Conservation (phyloP, 92 coral and sea anemone genomes). For the Heteractis magnifica region DNA sequence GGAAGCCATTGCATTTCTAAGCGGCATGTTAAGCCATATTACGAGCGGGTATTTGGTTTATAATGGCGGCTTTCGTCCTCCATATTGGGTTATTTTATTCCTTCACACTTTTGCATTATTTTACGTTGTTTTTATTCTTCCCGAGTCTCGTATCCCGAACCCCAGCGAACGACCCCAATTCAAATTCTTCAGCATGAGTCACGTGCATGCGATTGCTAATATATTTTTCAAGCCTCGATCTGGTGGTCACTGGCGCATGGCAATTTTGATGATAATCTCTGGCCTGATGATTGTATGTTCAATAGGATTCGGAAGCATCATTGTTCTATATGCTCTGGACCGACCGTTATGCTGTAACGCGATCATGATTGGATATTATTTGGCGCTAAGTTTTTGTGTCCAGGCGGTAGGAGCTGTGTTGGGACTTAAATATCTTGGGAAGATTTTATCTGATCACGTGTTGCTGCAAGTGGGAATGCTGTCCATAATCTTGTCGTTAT, state of each 20-base stretch:
- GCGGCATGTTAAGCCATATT: constrained; percentile 95
- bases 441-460: constrained; percentile 66
- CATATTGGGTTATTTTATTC: constrained; percentile 72
- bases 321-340: constrained; percentile 90
- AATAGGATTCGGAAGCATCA: constrained; percentile 93
- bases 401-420: constrained; percentile 93
- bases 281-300: constrained; percentile 94
- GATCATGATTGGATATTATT: constrained; percentile 85
- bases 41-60: constrained; percentile 91
- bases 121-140: constrained; percentile 81
- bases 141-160: constrained; percentile 77
- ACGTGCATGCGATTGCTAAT: constrained; percentile 70
- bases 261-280: constrained; percentile 71
- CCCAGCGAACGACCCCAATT: constrained; percentile 49
- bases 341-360: constrained; percentile 93
- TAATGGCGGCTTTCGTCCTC: constrained; percentile 82
- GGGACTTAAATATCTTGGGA: constrained; percentile 78
- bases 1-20: constrained; percentile 88
- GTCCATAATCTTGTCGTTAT: constrained; percentile 73
- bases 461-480: constrained; percentile 77
- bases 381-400: constrained; percentile 84
- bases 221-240: constrained; percentile 75
- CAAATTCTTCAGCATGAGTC: constrained; percentile 56
- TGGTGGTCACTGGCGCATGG: constrained; percentile 79
- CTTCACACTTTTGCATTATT: constrained; percentile 82